Evolutionary conservation across 2,113 vertebrate species (phyloP).

Genomic region (Trinectes maculatus): DNA sequence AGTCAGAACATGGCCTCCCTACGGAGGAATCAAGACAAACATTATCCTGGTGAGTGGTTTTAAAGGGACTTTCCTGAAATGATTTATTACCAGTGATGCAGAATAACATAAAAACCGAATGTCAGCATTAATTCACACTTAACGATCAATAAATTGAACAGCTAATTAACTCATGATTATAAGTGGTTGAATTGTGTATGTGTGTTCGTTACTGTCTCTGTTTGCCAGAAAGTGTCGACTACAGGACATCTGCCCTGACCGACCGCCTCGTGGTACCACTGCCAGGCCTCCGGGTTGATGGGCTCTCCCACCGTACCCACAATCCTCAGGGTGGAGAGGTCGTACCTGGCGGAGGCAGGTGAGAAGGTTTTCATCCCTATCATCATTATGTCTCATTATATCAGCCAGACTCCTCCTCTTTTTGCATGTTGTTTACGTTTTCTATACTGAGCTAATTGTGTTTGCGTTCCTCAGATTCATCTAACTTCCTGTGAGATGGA

Average conservation of each 20-base stretch:
- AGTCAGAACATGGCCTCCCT: slow-evolving; percentile 86
- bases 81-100: too few relatives aligned
- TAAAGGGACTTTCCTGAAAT: too few relatives aligned
- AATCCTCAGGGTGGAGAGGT: slow-evolving; percentile 82
- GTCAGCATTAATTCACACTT: too few relatives aligned
- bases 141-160: too few relatives aligned
- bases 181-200: not conserved
- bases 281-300: slow-evolving; percentile 87
- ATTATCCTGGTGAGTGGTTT: too few relatives aligned
- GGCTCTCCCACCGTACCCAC: slow-evolving; percentile 86
- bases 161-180: too few relatives aligned
- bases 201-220: slow-evolving; percentile 79
- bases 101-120: too few relatives aligned
- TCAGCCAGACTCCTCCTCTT: not conserved
- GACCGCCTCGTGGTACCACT: slow-evolving; percentile 83
- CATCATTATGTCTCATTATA: not conserved
- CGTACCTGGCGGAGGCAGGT: slow-evolving; percentile 67
- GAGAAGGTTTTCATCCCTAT: not conserved
- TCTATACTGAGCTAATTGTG: not conserved
- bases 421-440: not conserved
- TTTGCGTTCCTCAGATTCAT: not conserved
- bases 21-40: slow-evolving; percentile 5
- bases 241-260: slow-evolving; percentile 82
- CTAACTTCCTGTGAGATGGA: not conserved
- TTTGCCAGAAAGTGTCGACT: slow-evolving; percentile 88